Evolutionary conservation across 2,888 invertebrate genomes (phyloP), one percentile per base, ranked within the genome.

Genomic region (Neocrepidodera transversa): DNA sequence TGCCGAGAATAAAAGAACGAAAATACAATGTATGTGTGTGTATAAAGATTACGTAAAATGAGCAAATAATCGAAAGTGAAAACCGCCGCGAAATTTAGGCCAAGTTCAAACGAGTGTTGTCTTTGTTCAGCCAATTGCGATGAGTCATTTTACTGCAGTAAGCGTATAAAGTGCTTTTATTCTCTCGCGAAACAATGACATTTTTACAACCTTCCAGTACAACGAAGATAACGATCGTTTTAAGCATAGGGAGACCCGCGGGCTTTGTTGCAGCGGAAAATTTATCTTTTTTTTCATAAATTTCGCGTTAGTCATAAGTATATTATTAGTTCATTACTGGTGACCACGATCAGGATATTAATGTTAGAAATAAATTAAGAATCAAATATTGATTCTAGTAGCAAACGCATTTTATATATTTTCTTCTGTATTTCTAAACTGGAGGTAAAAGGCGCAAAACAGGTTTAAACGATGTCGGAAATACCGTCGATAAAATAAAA

Each of bases 61-160:
- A 73, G 68, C 71, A 71, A 76, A 74, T 71, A 71, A 70, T 73
- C 70, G 73, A 77, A 77, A 77, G 77, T 77, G 77, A 77, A 77
- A 77, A 75, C 75, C 68, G 63, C 66, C 69, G 63, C 68, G 68
- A 68, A 70, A 73, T 75, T 72, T 70, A 70, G 77, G 77, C 75
- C 77, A 77, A 77, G 77, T 76, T 80, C 79, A 76, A 32, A 54
- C 14, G 23, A 54, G 69, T 72, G 69, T 57, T 59, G 49, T 59
- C 60, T 62, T 65, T 65, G 65, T 64, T 60, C 32, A 56, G 49
- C 56, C 50, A 42, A 59, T n/a, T 43, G 50, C 54, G 62, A 64
- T 66, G 64, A 66, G 36, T 66, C 66, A 66, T 42, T 56, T 58
- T 57, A 56, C 60, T 49, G 49, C 58, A 60, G 43, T 58, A 60